These are phyloP conservation scores for Bombus balteatus DNA, from an alignment of 1,140 invertebrate genomes.

Conservation along the genomic window DNA sequence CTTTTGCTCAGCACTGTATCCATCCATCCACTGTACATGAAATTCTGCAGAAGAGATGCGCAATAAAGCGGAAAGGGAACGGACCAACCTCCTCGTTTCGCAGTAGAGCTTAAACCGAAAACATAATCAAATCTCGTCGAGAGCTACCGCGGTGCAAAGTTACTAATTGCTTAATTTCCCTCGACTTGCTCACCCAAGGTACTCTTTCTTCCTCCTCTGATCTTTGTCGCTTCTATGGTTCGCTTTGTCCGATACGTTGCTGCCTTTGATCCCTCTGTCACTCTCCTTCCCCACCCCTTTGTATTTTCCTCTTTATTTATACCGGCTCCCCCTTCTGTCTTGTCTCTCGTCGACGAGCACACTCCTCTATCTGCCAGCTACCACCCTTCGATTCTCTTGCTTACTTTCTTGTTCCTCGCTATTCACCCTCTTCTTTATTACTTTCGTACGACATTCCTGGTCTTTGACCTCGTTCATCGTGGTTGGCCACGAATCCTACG, in stretches of 20 bases:
- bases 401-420: slow-evolving; percentile 15
- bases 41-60: slow-evolving; percentile 29
- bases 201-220: slow-evolving; percentile 40
- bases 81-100: not conserved
- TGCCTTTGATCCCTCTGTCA: not conserved
- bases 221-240: not conserved
- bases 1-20: not conserved
- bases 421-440: slow-evolving; percentile 34
- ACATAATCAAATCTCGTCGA: slow-evolving; percentile 82
- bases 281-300: too few species aligned
- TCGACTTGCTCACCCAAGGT: slow-evolving; percentile 63
- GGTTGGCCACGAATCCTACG: not conserved
- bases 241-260: not conserved
- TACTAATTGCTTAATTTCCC: slow-evolving; percentile 83
- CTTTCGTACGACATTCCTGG: slow-evolving; percentile 20
- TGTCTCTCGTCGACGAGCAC: not conserved
- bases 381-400: slow-evolving; percentile 5
- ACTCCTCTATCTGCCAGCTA: not conserved
- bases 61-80: slow-evolving; percentile 21
- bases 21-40: not conserved
- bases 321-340: not conserved
- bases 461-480: slow-evolving; percentile 4
- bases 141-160: slow-evolving; percentile 81
- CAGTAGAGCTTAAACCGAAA: slow-evolving; percentile 80
- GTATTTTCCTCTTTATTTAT: slow-evolving; percentile 36